Conservation (phyloP, 2,888 invertebrate genomes). For the Rhingia rostrata region DNA sequence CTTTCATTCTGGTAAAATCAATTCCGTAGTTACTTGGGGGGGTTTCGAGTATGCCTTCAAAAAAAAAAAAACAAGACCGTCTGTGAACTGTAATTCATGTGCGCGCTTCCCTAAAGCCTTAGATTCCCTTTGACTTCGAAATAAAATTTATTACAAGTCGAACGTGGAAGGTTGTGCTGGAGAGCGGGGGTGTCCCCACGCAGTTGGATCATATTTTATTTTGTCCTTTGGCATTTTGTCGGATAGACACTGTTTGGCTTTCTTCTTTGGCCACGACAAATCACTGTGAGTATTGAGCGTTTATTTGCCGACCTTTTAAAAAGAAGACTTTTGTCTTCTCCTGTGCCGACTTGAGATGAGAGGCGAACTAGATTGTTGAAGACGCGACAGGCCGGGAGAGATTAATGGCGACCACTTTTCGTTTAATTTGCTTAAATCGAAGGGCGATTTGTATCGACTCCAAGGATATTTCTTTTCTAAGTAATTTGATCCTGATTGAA, state of each 20-base stretch:
- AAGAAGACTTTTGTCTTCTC: neutral
- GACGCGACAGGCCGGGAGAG: conserved; percentile 27
- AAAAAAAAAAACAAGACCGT: conserved; percentile 23
- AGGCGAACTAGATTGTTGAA: neutral
- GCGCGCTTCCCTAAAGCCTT: conserved; percentile 35
- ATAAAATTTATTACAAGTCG: conserved; percentile 61
- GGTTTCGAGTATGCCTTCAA: conserved; percentile 19
- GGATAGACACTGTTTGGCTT: conserved; percentile 7
- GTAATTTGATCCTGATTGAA: conserved; percentile 45
- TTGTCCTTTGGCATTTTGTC: conserved; percentile 55
- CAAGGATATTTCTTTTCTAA: conserved; percentile 11
- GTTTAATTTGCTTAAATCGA: conserved; percentile 59
- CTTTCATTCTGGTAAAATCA: conserved; percentile 51
- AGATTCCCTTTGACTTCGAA: conserved; percentile 36
- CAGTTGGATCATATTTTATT: conserved; percentile 67
- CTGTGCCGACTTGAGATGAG: neutral
- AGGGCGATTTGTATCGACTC: conserved; percentile 29
- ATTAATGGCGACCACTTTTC: conserved; percentile 58
- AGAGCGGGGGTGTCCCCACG: neutral
- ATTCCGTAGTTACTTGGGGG: conserved; percentile 28
- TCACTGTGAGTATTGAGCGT: conserved; percentile 28
- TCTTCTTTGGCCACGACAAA: conserved; percentile 29
- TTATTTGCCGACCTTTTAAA: conserved; percentile 30
- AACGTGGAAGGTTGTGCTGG: conserved; percentile 21
- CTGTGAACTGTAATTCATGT: conserved; percentile 62